Conservation (phyloP, 2,113 vertebrate genomes). For the Promerops cafer region DNA sequence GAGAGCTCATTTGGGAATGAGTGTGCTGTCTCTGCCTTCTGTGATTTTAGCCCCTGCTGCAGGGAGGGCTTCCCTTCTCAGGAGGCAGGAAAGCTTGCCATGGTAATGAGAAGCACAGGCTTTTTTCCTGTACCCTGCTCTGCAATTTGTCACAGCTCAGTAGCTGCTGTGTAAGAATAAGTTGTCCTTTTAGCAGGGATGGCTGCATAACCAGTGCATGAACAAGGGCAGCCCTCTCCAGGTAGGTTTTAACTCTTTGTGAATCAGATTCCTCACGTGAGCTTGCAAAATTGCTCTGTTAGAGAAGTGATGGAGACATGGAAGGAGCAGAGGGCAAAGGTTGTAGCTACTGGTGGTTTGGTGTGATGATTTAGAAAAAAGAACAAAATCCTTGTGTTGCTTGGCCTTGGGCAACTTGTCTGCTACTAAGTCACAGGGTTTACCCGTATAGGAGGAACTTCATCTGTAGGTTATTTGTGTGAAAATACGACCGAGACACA, state of each 20-base stretch:
- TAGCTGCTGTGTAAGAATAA: not conserved
- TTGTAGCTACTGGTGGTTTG: not conserved
- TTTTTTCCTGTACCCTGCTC: not conserved
- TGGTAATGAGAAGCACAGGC: not conserved
- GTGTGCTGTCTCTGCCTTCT: not conserved
- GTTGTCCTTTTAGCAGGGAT: not conserved
- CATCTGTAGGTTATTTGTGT: not conserved
- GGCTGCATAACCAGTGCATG: not conserved
- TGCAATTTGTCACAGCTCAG: conserved; percentile 29
- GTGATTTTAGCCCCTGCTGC: not conserved
- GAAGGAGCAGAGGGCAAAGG: not conserved
- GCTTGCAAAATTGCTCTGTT: fast-evolving
- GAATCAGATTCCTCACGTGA: not conserved
- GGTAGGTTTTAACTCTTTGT: not conserved
- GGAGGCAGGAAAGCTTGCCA: not conserved
- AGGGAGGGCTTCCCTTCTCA: not conserved
- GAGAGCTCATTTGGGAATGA: not conserved
- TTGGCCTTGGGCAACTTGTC: not conserved
- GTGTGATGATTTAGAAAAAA: not conserved
- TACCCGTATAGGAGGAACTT: not conserved
- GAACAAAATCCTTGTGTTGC: not conserved
- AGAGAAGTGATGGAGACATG: not conserved
- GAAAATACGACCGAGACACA: not conserved
- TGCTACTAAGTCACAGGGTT: not conserved
- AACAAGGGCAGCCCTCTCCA: not conserved